These are phyloP conservation scores for Notarius lentiginosus DNA, from an alignment of 2,113 vertebrate species.

Conservation along the genomic window DNA sequence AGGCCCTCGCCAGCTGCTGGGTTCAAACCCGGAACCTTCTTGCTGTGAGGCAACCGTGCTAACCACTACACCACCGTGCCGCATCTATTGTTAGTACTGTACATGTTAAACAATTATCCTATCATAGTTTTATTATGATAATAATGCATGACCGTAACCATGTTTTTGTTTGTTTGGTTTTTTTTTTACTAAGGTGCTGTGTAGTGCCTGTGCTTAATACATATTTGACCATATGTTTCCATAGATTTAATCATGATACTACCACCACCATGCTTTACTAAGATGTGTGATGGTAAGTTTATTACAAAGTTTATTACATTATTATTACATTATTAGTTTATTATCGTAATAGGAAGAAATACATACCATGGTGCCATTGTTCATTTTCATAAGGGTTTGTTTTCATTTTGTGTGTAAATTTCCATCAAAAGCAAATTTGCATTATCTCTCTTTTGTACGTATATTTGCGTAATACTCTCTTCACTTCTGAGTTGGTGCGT, in stretches of 20 bases:
- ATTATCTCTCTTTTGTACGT: neutral
- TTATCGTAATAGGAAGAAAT: neutral
- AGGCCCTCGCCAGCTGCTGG: too few species aligned
- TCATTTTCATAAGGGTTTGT: neutral
- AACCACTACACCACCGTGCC: too few species aligned
- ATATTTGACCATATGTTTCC: neutral
- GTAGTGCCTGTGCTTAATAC: neutral
- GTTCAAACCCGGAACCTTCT: too few species aligned
- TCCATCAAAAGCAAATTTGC: neutral
- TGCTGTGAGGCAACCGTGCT: too few species aligned
- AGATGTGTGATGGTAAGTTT: neutral
- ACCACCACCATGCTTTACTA: neutral
- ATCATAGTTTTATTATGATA: too few species aligned
- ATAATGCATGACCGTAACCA: too few species aligned
- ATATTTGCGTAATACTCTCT: neutral
- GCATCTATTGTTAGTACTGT: too few species aligned
- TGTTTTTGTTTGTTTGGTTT: too few species aligned
- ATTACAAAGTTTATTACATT: neutral
- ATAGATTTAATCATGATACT: neutral
- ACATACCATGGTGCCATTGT: neutral
- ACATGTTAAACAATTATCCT: too few species aligned
- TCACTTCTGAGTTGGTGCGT: neutral
- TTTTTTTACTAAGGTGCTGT: too few species aligned
- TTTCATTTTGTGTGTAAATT: neutral
- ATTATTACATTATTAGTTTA: too few species aligned